Percentiles rank a stretch among this genome's conserved stretches.
Conservation (phyloP, 2,888 invertebrate species). For the Eupsilia transversa region DNA sequence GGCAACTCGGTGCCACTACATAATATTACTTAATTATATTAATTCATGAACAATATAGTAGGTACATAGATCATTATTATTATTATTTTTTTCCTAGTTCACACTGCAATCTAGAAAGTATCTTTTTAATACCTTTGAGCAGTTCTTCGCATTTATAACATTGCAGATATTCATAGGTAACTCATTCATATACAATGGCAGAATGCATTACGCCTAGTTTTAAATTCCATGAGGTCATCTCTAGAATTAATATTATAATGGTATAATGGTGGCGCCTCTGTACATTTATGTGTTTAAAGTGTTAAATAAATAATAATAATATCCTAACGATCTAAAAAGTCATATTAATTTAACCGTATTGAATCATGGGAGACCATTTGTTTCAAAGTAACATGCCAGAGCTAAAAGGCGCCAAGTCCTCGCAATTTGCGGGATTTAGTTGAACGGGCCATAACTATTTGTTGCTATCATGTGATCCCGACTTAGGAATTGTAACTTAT, state of each 20-base stretch:
- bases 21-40: too few relatives aligned
- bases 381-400: not conserved
- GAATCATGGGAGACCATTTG: not conserved
- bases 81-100: too few relatives aligned
- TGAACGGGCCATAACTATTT: slow-evolving; percentile 6
- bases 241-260: not conserved
- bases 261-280: too few relatives aligned
- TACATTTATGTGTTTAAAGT: too few relatives aligned
- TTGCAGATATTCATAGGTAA: too few relatives aligned
- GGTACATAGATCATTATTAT: too few relatives aligned
- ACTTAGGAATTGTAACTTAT: not conserved
- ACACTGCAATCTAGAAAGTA: too few relatives aligned
- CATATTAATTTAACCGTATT: not conserved
- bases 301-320: not conserved
- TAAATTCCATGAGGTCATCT: not conserved
- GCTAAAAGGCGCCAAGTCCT: slow-evolving; percentile 2
- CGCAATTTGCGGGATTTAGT: slow-evolving; percentile 21
- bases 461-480: not conserved
- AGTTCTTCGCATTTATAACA: too few relatives aligned
- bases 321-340: not conserved
- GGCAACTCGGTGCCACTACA: too few relatives aligned
- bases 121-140: too few relatives aligned
- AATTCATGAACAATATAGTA: too few relatives aligned
- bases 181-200: too few relatives aligned
- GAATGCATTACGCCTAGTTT: not conserved